Evolutionary conservation across 2,797 vertebrate species (phyloP).

Genomic region (Rhabdophis nuchalis): DNA sequence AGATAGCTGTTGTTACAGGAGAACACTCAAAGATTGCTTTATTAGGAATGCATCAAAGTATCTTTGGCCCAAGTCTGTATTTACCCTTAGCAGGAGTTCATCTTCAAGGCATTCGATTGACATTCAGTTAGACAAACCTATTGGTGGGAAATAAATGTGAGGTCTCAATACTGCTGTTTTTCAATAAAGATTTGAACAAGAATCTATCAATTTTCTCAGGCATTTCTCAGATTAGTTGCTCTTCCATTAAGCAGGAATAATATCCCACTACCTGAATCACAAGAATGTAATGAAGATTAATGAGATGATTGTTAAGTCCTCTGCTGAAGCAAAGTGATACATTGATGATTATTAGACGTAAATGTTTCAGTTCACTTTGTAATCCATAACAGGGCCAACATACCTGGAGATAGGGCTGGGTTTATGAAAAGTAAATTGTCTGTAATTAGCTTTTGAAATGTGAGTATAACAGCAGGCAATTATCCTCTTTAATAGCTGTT

Average conservation of each 20-base stretch:
- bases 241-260: conserved; percentile 12
- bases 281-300: conserved; percentile 34
- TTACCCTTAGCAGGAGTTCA: not conserved
- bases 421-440: conserved; percentile 41
- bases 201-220: not conserved
- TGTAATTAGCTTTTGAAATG: conserved; percentile 49
- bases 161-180: not conserved
- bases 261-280: conserved; percentile 1
- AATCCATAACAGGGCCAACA: conserved; percentile 19
- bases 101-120: not conserved
- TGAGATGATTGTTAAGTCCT: conserved; percentile 23
- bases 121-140: not conserved
- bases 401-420: conserved; percentile 26
- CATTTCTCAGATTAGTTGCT: not conserved
- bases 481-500: conserved; percentile 55
- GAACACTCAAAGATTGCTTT: not conserved
- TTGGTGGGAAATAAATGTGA: not conserved
- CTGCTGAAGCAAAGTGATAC: conserved; percentile 20
- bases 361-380: conserved; percentile 22
- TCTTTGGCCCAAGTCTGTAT: not conserved
- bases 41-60: not conserved
- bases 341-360: conserved; percentile 25
- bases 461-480: conserved; percentile 51
- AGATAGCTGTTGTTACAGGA: not conserved
- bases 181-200: not conserved